phyloP scores from a whole-genome alignment of 2,888 invertebrate genomes.

The Acanthosepion pharaonis region DNA sequence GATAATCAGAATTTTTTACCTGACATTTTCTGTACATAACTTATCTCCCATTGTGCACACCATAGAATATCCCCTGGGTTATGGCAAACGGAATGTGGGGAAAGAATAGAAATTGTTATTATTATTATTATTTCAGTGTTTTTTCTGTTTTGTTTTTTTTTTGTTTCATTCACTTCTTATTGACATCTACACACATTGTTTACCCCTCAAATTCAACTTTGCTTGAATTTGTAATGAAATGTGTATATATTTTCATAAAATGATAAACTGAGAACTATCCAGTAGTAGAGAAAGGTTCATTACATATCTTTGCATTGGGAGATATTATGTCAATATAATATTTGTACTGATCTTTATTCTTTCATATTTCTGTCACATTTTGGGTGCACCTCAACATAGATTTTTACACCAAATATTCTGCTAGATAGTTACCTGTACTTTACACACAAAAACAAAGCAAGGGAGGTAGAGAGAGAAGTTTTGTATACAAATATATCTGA shows the following conservation, averaged over 20 bases:
- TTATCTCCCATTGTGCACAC: neutral
- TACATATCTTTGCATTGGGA: neutral
- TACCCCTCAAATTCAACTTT: neutral
- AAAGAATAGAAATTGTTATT: neutral
- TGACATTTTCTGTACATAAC: neutral
- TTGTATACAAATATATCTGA: neutral
- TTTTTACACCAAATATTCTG: neutral
- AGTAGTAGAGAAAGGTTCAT: neutral
- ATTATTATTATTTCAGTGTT: no score
- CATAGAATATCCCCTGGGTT: neutral
- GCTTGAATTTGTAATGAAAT: neutral
- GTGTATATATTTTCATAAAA: slow-evolving; percentile 1
- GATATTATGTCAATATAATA: neutral
- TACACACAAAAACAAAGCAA: neutral
- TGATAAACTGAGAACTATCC: neutral
- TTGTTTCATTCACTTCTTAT: no score
- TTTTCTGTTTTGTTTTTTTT: no score
- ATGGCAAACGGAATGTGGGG: neutral
- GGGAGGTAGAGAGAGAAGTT: neutral
- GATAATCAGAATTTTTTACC: neutral
- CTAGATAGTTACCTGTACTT: neutral
- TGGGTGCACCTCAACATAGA: neutral
- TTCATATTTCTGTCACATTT: neutral
- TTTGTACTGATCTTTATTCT: neutral
- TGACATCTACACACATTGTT: no score